Evolutionary conservation across 2,797 vertebrate genomes (phyloP).

Genomic region (Geotrypetes seraphini): DNA sequence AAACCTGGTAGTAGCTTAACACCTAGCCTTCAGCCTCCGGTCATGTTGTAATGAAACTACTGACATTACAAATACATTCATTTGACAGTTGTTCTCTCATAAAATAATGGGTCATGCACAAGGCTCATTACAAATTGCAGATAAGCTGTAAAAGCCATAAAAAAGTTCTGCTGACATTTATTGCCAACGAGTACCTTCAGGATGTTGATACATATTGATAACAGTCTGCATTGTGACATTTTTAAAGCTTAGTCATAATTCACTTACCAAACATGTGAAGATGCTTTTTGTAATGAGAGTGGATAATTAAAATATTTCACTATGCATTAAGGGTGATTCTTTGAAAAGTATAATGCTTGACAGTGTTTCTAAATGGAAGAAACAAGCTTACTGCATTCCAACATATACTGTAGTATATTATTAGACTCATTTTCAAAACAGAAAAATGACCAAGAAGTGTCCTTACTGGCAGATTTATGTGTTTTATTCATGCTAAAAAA

Average conservation of each 20-base stretch:
- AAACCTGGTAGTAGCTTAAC: conserved; percentile 45
- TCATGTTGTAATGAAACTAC: conserved; percentile 53
- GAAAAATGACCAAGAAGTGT: too few relatives aligned
- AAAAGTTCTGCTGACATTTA: conserved; percentile 50
- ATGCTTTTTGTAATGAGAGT: background rate
- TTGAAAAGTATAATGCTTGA: too few relatives aligned
- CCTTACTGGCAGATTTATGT: too few relatives aligned
- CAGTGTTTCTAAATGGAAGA: too few relatives aligned
- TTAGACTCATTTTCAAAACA: too few relatives aligned
- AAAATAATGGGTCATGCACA: conserved; percentile 38
- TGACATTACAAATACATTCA: conserved; percentile 52
- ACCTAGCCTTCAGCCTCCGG: conserved; percentile 44
- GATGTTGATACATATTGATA: conserved; percentile 57
- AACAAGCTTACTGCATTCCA: too few relatives aligned
- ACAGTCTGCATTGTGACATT: conserved; percentile 49
- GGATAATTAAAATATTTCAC: background rate
- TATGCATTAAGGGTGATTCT: too few relatives aligned
- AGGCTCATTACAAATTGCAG: conserved; percentile 41
- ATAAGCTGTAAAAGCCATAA: conserved; percentile 47
- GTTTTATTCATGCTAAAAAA: too few relatives aligned
- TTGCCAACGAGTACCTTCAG: conserved; percentile 38
- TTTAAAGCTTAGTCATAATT: conserved; percentile 49
- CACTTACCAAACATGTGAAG: conserved; percentile 30
- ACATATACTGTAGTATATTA: too few relatives aligned
- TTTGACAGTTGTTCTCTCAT: conserved; percentile 38